Percentiles rank a stretch among this genome's conserved stretches.
Evolutionary conservation across 2,888 invertebrate genomes (phyloP).

Genomic region (Dynastes grantii): DNA sequence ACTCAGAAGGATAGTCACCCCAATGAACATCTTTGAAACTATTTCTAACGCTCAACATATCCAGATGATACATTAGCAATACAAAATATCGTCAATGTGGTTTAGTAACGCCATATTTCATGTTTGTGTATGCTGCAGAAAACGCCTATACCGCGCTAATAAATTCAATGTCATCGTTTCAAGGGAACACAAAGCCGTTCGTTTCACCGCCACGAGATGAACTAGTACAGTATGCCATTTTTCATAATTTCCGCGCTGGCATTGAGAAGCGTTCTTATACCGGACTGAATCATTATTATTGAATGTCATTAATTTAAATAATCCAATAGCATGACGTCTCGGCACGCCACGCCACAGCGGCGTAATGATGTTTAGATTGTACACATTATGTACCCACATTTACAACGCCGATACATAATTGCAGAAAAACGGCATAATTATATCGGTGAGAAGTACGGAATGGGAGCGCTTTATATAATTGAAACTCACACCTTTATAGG

Average conservation of each 20-base stretch:
- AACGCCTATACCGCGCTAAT: not conserved
- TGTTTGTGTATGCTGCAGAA: not conserved
- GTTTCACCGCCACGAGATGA: conserved; percentile 14
- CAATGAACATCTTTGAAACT: too few relatives aligned
- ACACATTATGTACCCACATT: not conserved
- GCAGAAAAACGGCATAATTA: conserved; percentile 40
- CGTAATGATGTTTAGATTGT: conserved; percentile 38
- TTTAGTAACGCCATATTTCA: too few relatives aligned
- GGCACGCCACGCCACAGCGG: not conserved
- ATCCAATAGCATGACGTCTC: conserved; percentile 20
- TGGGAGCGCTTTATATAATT: conserved; percentile 30
- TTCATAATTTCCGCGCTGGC: conserved; percentile 13
- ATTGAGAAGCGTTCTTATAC: conserved; percentile 5
- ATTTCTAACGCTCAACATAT: too few relatives aligned
- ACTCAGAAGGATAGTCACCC: too few relatives aligned
- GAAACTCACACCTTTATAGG: conserved; percentile 18
- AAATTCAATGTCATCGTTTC: conserved; percentile 26
- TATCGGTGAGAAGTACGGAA: conserved; percentile 25
- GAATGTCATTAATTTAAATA: conserved; percentile 42
- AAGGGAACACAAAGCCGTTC: conserved; percentile 14
- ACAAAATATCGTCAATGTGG: too few relatives aligned
- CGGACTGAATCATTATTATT: conserved; percentile 26
- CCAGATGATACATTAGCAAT: too few relatives aligned
- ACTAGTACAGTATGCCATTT: conserved; percentile 4
- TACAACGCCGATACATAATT: conserved; percentile 30